Base-by-base conservation (phyloP, 2,888 invertebrate genomes). In the Bellardia pandia region DNA sequence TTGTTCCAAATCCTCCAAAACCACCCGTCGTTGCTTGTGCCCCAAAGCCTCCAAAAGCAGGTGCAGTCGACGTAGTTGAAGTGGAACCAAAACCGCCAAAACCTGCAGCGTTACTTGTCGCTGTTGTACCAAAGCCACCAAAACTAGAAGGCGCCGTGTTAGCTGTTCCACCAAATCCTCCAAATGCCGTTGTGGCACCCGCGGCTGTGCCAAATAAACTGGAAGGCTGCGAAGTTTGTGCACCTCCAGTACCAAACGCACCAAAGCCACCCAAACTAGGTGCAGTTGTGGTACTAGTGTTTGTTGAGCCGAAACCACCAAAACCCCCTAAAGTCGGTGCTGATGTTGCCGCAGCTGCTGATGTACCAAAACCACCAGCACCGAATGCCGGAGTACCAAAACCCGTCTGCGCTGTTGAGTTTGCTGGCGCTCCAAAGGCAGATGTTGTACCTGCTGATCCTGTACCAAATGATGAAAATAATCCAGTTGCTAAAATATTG, bases 1-100 rank as follows among this genome's bases (percentile, higher is more conserved):
- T 81, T 62, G 93, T 90, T 6, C 94, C 94, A 88, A 95, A 95
- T 0, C 92, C 92, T 16, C 93, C 92, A 87, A 93, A 93, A 0
- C 93, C 93, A n/a, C 94, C 92, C 13, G 93, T 90, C 11, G 94
- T 91, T 14, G 93, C 90, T 45, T 89, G 86, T 2, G 93, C 90
- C 5, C 94, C 94, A 88, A 95, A 95, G 0, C 93, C 93, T 8
- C 93, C 92, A 85, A 93, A 93, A 0, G 93, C 93, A 9, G 94
- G 92, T 6, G 93, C 91, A 16, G 93, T 91, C 23, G 94, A 92
- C 9, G 92, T 93, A 0, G 93, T 91, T 2, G 94, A 90, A 48
- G 91, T 90, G 9, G 91, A 79, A 2, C 94, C 94, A 89, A 94
- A 94, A 53, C 94, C 93, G 51, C 94, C 94, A 87, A 94, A 94